A percentile compares a stretch with the other conserved stretches of the same genome.
Conservation (phyloP, 2,113 vertebrate genomes). For the Todiramphus chloris region DNA sequence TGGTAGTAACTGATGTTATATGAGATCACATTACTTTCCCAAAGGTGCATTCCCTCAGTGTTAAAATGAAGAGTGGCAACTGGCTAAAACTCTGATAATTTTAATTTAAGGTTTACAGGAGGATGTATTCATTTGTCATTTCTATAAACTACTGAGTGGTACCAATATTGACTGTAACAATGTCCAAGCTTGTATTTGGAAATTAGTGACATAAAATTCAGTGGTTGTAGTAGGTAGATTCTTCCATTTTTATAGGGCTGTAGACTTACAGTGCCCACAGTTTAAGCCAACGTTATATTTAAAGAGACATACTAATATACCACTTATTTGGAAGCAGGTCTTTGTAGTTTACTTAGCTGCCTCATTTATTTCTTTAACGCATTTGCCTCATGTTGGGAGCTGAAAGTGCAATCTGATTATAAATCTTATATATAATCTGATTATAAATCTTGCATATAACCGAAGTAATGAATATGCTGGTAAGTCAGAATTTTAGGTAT, state of each 20-base stretch:
- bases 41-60: not conserved
- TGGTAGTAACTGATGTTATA: not conserved
- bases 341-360: not conserved
- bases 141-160: not conserved
- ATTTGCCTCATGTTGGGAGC: not conserved
- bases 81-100: not conserved
- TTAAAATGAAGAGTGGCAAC: not conserved
- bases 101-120: not conserved
- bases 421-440: not conserved
- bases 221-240: not conserved
- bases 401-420: not conserved
- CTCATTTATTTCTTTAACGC: not conserved
- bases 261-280: not conserved
- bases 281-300: not conserved
- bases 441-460: not conserved
- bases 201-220: not conserved
- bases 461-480: not conserved
- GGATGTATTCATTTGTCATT: not conserved
- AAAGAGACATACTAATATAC: not conserved
- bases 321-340: not conserved
- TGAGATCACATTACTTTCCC: not conserved
- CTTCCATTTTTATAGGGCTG: not conserved
- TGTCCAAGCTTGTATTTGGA: not conserved
- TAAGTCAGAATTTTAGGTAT: not conserved
- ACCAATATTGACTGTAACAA: not conserved